phyloP scores from a whole-genome alignment of 1,140 invertebrate species.

The Metaphire vulgaris region DNA sequence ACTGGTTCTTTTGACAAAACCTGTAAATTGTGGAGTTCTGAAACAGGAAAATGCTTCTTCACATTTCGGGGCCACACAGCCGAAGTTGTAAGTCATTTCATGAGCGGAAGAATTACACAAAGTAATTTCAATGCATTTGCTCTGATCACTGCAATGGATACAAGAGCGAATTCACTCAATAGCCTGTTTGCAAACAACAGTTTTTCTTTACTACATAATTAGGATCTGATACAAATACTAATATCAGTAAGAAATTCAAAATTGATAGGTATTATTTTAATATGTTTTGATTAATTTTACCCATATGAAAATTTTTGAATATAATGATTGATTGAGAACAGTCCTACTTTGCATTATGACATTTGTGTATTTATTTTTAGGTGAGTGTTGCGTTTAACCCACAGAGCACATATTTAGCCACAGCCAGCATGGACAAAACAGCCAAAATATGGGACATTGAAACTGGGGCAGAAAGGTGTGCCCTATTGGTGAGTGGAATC shows the following conservation, averaged over 20 bases:
- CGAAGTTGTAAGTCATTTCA: conserved; percentile 67
- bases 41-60: conserved; percentile 61
- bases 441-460: conserved; percentile 65
- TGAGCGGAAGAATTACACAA: too few relatives aligned
- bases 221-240: too few relatives aligned
- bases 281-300: too few relatives aligned
- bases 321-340: too few relatives aligned
- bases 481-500: conserved; percentile 43
- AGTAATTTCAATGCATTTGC: background rate
- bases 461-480: conserved; percentile 60
- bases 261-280: too few relatives aligned
- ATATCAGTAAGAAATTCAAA: too few relatives aligned
- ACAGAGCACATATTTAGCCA: conserved; percentile 59
- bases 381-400: conserved; percentile 59
- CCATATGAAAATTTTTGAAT: too few relatives aligned
- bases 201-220: background rate
- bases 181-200: too few relatives aligned
- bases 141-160: too few relatives aligned
- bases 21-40: conserved; percentile 64
- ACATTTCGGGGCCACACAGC: conserved; percentile 67
- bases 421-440: conserved; percentile 68
- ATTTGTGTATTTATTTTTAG: conserved; percentile 36
- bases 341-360: too few relatives aligned
- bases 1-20: conserved; percentile 76
- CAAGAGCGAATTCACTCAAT: too few relatives aligned